These are phyloP conservation scores for Papilio protenor DNA, from an alignment of 2,888 invertebrate species.

Conservation along the genomic window DNA sequence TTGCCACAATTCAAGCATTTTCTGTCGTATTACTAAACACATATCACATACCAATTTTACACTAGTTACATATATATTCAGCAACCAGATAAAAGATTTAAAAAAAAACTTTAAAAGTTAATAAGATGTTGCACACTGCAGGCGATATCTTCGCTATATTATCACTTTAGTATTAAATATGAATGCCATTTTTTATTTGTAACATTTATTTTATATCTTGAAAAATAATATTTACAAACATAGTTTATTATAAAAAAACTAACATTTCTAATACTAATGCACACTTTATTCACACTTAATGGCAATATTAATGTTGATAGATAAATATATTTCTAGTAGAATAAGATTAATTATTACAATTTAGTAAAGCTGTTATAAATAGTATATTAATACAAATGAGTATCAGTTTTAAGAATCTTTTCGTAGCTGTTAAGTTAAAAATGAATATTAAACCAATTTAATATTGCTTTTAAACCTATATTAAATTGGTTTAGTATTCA, in stretches of 20 bases:
- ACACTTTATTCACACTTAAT: constrained; percentile 3
- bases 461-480: not conserved
- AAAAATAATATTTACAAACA: not conserved
- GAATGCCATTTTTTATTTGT: not conserved
- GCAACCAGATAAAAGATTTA: not conserved
- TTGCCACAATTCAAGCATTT: not conserved
- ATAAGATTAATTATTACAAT: constrained; percentile 3
- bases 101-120: not conserved
- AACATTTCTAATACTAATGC: not conserved
- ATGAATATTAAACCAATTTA: too few species aligned
- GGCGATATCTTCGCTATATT: constrained; percentile 3
- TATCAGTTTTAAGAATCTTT: constrained; percentile 4
- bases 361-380: constrained; percentile 8
- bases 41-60: not conserved
- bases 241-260: not conserved
- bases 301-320: not conserved
- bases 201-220: not conserved
- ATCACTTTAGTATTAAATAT: not conserved
- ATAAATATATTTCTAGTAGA: not conserved
- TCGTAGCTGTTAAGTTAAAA: not conserved
- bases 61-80: not conserved
- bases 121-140: not conserved
- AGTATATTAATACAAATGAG: not conserved
- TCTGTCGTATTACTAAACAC: not conserved
- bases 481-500: not conserved